A percentile compares a stretch with the other conserved stretches of the same genome.
These are phyloP conservation scores for Tapera naevia DNA, from an alignment of 2,797 vertebrate genomes.

Conservation along the genomic window DNA sequence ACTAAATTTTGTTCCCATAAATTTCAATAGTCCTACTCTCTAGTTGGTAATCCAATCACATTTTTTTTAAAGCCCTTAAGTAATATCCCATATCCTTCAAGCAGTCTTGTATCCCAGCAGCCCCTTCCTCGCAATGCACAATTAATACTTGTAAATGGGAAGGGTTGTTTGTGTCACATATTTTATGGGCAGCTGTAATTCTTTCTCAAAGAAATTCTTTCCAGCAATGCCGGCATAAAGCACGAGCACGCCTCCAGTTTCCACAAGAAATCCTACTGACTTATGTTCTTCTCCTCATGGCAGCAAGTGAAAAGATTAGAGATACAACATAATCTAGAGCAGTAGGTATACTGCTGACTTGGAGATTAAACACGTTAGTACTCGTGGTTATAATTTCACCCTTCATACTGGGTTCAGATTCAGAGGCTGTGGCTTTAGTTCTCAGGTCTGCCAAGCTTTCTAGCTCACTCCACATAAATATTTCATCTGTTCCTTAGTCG, in stretches of 20 bases:
- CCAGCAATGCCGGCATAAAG: conserved; percentile 1
- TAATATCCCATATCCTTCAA: neutral
- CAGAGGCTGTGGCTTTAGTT: neutral
- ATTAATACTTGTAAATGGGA: conserved; percentile 6
- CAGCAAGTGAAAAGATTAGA: conserved; percentile 5
- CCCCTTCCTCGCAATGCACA: neutral
- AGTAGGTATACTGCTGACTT: neutral
- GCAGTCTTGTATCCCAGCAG: neutral
- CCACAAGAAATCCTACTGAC: neutral
- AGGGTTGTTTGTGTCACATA: neutral
- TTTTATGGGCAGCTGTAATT: conserved; percentile 5
- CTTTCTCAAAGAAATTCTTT: conserved; percentile 15
- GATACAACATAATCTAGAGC: neutral
- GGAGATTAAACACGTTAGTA: neutral
- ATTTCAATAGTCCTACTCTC: conserved; percentile 25
- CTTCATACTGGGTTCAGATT: neutral
- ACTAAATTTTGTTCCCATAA: neutral
- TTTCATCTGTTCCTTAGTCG: neutral
- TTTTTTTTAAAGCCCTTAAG: neutral
- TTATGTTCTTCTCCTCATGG: neutral
- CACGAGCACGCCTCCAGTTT: conserved; percentile 5
- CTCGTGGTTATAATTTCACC: neutral
- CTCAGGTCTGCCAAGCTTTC: neutral
- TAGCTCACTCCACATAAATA: neutral
- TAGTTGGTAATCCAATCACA: neutral